Evolutionary conservation across 2,797 vertebrate genomes (phyloP), one percentile per base, ranked within the genome.

Genomic region (Synaphobranchus kaupii): DNA sequence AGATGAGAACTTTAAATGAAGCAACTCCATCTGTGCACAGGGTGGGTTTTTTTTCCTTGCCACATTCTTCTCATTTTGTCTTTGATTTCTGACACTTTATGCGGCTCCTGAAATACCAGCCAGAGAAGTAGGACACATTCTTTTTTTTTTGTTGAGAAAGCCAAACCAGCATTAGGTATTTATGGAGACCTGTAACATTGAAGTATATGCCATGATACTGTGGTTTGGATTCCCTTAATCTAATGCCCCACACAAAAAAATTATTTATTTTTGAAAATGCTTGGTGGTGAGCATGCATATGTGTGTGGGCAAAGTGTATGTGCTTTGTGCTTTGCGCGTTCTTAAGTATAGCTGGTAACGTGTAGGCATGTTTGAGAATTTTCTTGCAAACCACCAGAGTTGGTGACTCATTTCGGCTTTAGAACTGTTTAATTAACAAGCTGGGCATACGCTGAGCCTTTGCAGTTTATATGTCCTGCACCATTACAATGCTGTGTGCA

Each of bases 391-490:
- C 56, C 31, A 31, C 58, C 50, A 48, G 73, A n/a, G 76, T 28
- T 83, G 76, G 84, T 90, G 90, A 91, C 88, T 92, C 86, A 89
- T 88, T 90, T 78, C 84, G 87, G 86, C 90, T 89, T 92, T 89
- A 92, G 89, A 89, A 88, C 87, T 87, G 90, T 92, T 91, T 91
- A 89, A 92, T 92, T 89, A 91, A 88, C 88, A 92, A 90, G 86
- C 86, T 86, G 84, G 82, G 87, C 89, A 47, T 88, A 89, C 87
- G 88, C 80, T 60, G 85, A 86, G 90, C 88, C 89, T 86, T 89
- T 87, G 87, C 88, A 89, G 89, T 89, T 90, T 90, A 84, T 73
- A 48, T 76, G 90, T 91, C 90, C 89, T 87, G 87, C 88, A 86
- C 89, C 90, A 92, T 91, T 91, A 90, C 20, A 58, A 50, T 66